These are phyloP conservation scores for Apodemia duryi DNA, from an alignment of 2,888 invertebrate genomes.

Conservation along the genomic window DNA sequence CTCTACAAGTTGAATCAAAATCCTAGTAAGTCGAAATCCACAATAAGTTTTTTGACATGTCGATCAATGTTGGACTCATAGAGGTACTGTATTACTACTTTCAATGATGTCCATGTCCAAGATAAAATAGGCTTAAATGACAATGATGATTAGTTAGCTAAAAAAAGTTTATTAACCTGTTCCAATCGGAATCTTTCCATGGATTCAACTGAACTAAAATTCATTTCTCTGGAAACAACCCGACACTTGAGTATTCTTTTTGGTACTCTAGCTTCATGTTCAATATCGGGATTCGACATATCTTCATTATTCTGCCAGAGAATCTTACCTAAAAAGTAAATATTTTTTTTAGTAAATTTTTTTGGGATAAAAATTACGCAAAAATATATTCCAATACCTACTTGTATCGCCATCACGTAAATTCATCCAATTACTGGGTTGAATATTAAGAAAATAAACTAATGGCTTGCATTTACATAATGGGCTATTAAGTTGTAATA, in stretches of 20 bases:
- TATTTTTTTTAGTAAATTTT: background rate
- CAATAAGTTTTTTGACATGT: no score
- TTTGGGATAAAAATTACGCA: background rate
- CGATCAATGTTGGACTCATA: no score
- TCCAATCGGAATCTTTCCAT: slow-evolving; percentile 98
- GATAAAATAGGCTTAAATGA: no score
- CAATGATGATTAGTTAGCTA: no score
- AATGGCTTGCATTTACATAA: no score
- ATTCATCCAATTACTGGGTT: slow-evolving; percentile 95
- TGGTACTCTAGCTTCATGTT: slow-evolving; percentile 97
- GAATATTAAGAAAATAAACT: slow-evolving; percentile 42
- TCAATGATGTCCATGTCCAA: no score
- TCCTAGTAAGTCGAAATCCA: no score
- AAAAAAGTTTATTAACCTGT: slow-evolving; percentile 65
- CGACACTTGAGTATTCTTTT: slow-evolving; percentile 97
- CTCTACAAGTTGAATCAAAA: no score
- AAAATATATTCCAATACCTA: slow-evolving; percentile 30
- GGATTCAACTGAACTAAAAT: slow-evolving; percentile 93
- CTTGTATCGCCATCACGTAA: slow-evolving; percentile 93
- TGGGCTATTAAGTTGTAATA: no score
- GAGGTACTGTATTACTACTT: no score
- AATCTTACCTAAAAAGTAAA: slow-evolving; percentile 84
- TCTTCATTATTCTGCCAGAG: slow-evolving; percentile 99
- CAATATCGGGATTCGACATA: slow-evolving; percentile 91
- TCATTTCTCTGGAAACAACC: slow-evolving; percentile 93